These are phyloP conservation scores for Holacanthella duospinosa DNA, from an alignment of 2,888 invertebrate species.

Conservation along the genomic window DNA sequence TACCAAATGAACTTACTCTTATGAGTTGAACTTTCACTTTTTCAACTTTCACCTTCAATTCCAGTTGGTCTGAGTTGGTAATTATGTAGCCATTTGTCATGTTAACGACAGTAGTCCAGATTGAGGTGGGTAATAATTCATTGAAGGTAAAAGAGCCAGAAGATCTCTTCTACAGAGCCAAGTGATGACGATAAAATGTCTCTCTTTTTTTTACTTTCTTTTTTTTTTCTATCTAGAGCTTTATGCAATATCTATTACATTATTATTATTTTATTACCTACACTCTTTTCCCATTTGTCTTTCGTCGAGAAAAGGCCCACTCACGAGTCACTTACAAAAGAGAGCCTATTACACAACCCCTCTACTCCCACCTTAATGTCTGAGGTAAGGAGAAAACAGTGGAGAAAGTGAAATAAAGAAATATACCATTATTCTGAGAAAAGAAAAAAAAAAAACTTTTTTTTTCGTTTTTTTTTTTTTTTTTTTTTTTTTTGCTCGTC, in stretches of 20 bases:
- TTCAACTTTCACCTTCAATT: too few relatives aligned
- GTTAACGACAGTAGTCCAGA: too few relatives aligned
- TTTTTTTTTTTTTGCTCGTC: background rate
- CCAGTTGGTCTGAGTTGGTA: too few relatives aligned
- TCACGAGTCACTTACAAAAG: background rate
- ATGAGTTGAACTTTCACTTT: too few relatives aligned
- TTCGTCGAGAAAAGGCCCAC: background rate
- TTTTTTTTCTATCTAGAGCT: too few relatives aligned
- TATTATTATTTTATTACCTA: conserved; percentile 6
- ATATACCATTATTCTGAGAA: background rate
- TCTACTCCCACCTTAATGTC: background rate
- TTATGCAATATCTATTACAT: background rate
- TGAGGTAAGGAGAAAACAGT: background rate
- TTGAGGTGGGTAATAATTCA: too few relatives aligned
- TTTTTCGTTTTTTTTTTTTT: background rate
- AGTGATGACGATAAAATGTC: conserved; percentile 1
- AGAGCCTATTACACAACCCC: background rate
- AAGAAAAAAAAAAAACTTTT: background rate
- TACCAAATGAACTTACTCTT: too few relatives aligned
- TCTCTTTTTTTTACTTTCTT: background rate
- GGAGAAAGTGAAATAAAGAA: conserved; percentile 6
- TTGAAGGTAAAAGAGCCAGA: too few relatives aligned
- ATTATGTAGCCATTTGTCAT: too few relatives aligned
- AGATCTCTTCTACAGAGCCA: too few relatives aligned
- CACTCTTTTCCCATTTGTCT: conserved; percentile 1